Conservation (phyloP, 2,888 invertebrate genomes). For the Cinara cedri region DNA sequence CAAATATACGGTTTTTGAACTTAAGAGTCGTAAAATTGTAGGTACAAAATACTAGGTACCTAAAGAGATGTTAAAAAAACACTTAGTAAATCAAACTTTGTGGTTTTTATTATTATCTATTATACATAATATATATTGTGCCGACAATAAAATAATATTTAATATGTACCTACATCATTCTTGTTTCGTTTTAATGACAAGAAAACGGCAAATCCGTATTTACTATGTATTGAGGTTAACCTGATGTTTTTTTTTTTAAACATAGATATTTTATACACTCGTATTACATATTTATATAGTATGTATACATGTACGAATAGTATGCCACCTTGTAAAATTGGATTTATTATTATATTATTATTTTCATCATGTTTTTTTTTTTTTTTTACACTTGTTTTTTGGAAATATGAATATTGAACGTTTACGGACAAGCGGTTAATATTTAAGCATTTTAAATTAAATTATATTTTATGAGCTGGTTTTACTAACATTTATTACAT, state of each 20-base stretch:
- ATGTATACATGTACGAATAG: neutral
- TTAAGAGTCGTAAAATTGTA: slow-evolving; percentile 26
- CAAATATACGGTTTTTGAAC: slow-evolving; percentile 10
- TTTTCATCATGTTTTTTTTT: neutral
- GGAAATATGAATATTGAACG: too few relatives aligned
- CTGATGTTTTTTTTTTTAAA: too few relatives aligned
- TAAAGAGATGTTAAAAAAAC: slow-evolving; percentile 40
- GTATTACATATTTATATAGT: slow-evolving; percentile 1
- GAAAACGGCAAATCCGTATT: slow-evolving; percentile 39
- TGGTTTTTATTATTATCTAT: slow-evolving; percentile 38
- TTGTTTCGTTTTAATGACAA: slow-evolving; percentile 22
- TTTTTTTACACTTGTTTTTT: neutral
- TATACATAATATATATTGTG: slow-evolving; percentile 2
- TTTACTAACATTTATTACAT: too few relatives aligned
- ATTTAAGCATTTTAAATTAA: too few relatives aligned
- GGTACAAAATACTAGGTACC: slow-evolving; percentile 26
- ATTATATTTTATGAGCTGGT: too few relatives aligned
- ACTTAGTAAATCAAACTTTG: slow-evolving; percentile 27
- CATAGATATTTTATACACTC: neutral
- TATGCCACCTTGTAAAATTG: neutral
- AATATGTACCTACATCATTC: neutral
- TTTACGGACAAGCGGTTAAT: too few relatives aligned
- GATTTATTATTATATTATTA: neutral
- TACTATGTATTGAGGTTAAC: slow-evolving; percentile 2
- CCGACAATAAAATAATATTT: slow-evolving; percentile 33